Evolutionary conservation across 2,113 vertebrate genomes (phyloP).

Genomic region (Alexandromys fortis): DNA sequence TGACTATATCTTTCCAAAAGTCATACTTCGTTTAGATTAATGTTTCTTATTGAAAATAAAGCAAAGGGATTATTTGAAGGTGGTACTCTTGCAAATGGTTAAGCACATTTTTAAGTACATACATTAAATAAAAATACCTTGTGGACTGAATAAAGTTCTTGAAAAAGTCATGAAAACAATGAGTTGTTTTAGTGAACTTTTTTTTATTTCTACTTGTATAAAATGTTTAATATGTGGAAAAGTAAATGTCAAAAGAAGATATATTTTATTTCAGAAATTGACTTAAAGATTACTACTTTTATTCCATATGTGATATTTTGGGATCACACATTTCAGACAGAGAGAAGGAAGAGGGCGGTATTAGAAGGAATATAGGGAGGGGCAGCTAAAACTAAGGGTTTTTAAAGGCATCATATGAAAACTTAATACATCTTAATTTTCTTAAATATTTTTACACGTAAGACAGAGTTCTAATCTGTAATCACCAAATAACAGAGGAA

Average conservation of each 20-base stretch:
- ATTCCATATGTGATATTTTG: not conserved
- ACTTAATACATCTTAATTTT: not conserved
- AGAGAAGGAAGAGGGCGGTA: accelerated
- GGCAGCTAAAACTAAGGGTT: not conserved
- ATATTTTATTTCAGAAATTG: not conserved
- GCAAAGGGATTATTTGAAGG: not conserved
- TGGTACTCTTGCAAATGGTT: not conserved
- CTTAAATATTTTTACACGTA: not conserved
- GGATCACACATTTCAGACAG: not conserved
- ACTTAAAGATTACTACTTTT: not conserved
- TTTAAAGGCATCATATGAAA: not conserved
- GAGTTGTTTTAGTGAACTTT: not conserved
- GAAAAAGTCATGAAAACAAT: not conserved
- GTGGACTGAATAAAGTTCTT: not conserved
- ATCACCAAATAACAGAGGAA: not conserved
- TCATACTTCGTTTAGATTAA: not conserved
- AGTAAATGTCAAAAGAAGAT: not conserved
- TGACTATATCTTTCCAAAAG: not conserved
- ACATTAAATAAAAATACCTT: not conserved
- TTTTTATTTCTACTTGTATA: not conserved
- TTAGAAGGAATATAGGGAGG: not conserved
- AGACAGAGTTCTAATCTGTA: not conserved
- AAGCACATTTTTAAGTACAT: not conserved
- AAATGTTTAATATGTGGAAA: not conserved
- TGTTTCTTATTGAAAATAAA: not conserved